Evolutionary conservation across 2,888 invertebrate genomes (phyloP).

Genomic region (Apomyelois bistriatella): DNA sequence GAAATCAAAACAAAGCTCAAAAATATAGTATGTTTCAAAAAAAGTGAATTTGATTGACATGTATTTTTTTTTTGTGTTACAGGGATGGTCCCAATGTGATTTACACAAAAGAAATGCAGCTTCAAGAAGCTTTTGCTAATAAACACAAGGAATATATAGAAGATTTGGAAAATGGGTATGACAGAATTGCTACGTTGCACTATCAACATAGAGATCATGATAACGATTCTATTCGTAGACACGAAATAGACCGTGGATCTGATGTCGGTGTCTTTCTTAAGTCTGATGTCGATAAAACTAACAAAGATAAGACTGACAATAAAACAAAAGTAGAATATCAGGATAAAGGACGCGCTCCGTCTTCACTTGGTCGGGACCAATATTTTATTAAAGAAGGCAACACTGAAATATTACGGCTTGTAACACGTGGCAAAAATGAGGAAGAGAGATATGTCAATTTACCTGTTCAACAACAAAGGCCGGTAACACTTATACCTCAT

Average conservation of each 20-base stretch:
- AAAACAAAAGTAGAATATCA: constrained; percentile 49
- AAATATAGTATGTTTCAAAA: too few relatives aligned
- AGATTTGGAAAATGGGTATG: constrained; percentile 79
- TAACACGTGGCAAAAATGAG: constrained; percentile 86
- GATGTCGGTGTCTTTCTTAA: constrained; percentile 78
- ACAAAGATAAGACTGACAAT: constrained; percentile 47
- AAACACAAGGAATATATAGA: constrained; percentile 80
- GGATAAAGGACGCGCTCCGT: constrained; percentile 52
- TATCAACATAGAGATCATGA: constrained; percentile 79
- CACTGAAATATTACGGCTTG: constrained; percentile 89
- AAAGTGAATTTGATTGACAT: too few relatives aligned
- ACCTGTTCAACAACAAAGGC: constrained; percentile 72
- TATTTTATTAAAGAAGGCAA: constrained; percentile 91
- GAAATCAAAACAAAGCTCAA: too few relatives aligned
- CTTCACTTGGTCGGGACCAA: constrained; percentile 82
- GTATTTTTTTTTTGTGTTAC: constrained; percentile 25
- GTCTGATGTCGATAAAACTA: constrained; percentile 54
- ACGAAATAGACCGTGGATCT: constrained; percentile 88
- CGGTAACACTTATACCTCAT: constrained; percentile 77
- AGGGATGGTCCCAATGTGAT: constrained; percentile 79
- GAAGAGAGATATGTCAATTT: constrained; percentile 82
- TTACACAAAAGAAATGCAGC: constrained; percentile 78
- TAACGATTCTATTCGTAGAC: constrained; percentile 86
- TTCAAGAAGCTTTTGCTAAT: constrained; percentile 66
- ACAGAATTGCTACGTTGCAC: constrained; percentile 72